Percentiles rank a stretch among this genome's conserved stretches.
Conservation (phyloP, 92 coral and sea anemone genomes). For the Phenganax stokvisi region DNA sequence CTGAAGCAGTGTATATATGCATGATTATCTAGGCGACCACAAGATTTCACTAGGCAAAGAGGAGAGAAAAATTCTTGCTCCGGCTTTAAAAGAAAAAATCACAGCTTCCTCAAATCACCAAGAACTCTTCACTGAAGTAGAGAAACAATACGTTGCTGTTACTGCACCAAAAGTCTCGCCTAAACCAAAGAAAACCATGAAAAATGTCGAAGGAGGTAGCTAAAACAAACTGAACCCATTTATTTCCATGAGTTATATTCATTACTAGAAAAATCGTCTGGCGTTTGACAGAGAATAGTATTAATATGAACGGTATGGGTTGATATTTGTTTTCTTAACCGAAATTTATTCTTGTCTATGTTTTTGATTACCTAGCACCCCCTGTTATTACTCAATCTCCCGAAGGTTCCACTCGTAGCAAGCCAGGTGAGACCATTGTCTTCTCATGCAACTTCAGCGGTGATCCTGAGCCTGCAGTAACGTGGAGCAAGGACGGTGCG, state of each 20-base stretch:
- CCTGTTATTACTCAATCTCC: constrained; percentile 23
- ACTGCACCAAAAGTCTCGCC: constrained; percentile 94
- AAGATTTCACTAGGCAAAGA: constrained; percentile 10
- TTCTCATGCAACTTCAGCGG: constrained; percentile 47
- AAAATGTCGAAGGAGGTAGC: constrained; percentile 28
- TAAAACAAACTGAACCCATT: neutral
- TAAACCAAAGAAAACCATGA: constrained; percentile 63
- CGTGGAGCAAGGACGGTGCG: constrained; percentile 69
- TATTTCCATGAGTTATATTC: neutral
- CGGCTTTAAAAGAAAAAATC: constrained; percentile 33
- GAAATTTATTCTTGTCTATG: too few species aligned
- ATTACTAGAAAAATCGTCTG: too few species aligned
- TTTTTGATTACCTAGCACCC: neutral
- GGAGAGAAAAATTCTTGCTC: constrained; percentile 13
- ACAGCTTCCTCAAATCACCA: constrained; percentile 58
- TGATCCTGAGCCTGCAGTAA: constrained; percentile 80
- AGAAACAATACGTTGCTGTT: constrained; percentile 91
- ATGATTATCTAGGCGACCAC: constrained; percentile 5
- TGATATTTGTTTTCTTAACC: too few species aligned
- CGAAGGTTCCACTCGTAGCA: neutral
- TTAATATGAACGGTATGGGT: too few species aligned
- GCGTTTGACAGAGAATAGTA: too few species aligned
- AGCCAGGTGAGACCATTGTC: constrained; percentile 20
- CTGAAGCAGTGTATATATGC: neutral
- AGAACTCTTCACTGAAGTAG: constrained; percentile 82